Conservation (phyloP, 2,888 invertebrate species). For the Dasysyrphus tricinctus region DNA sequence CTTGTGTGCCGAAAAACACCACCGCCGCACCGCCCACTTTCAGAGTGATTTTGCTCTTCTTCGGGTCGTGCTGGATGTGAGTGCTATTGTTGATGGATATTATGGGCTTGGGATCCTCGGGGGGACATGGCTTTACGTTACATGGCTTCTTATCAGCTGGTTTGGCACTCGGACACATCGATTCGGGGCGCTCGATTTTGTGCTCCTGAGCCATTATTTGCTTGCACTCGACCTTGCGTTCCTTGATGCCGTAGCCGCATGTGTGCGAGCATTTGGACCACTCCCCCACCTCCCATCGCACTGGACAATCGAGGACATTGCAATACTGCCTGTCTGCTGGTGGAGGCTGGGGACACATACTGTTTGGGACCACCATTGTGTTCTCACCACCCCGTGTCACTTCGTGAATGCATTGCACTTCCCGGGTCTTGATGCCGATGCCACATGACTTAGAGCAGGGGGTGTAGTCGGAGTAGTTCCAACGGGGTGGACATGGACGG, state of each 20-base stretch:
- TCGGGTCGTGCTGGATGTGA: slow-evolving; percentile 92
- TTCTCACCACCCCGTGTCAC: slow-evolving; percentile 94
- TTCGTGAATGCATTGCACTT: slow-evolving; percentile 86
- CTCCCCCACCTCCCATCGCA: slow-evolving; percentile 93
- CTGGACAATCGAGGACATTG: slow-evolving; percentile 96
- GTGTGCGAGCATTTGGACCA: slow-evolving; percentile 96
- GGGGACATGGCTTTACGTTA: slow-evolving; percentile 91
- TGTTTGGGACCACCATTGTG: slow-evolving; percentile 95
- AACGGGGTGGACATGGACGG: slow-evolving; percentile 96
- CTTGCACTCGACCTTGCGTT: slow-evolving; percentile 92
- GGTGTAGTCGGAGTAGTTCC: slow-evolving; percentile 95
- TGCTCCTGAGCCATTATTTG: slow-evolving; percentile 97
- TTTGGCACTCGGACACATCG: slow-evolving; percentile 89
- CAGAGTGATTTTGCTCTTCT: slow-evolving; percentile 91
- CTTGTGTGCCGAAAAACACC: slow-evolving; percentile 94
- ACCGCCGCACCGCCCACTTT: slow-evolving; percentile 96
- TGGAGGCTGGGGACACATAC: slow-evolving; percentile 94
- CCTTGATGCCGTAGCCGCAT: slow-evolving; percentile 96
- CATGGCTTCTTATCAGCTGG: slow-evolving; percentile 93
- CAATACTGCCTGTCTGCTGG: slow-evolving; percentile 95
- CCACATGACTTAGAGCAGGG: slow-evolving; percentile 97
- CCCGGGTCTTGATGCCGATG: slow-evolving; percentile 95
- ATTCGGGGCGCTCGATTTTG: slow-evolving; percentile 90
- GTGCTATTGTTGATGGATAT: slow-evolving; percentile 92
- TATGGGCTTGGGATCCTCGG: slow-evolving; percentile 89